Base-by-base conservation (phyloP, 2,888 invertebrate species). In the Meandrusa payeni region DNA sequence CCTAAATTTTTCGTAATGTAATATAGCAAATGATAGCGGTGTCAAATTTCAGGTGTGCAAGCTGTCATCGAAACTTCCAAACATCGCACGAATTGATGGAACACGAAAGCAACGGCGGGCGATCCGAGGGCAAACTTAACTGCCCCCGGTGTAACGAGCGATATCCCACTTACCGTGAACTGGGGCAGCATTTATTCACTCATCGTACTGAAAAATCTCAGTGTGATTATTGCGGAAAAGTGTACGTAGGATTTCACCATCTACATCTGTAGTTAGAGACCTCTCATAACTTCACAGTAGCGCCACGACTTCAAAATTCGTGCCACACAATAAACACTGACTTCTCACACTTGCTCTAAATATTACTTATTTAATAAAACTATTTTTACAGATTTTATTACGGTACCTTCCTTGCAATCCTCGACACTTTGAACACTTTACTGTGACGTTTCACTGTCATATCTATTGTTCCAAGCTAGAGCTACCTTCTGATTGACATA, bases 141-240 rank as follows among this genome's bases (percentile, higher is more conserved):
- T 87, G 87, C 43, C 85, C 86, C 1, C 63, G 80, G 3, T 87
- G 87, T 53, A 60, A 76, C 0, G 83, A 86, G 40, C 69, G 75
- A 2, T 87, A 64, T 41, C 86, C 87, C 1, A 86, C 87, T 0
- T 86, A 83, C 58, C 80, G 72, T 45, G 87, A 87, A 51, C 62
- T 87, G 2, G 87, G 87, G 1, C 64, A 60, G 55, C 87, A 87
- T 40, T 57, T 87, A 5, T 45, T 79, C 17, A 55, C 70, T 5
- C 87, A 87, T 46, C 75, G 87, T 9, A 52, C 61, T 1, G 83
- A 81, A 4, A 81, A 78, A 50, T 58, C 65, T 17, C 80, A 81
- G 45, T 87, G 87, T 51, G 87, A 87, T 55, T 87, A 82, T 52
- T 87, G 87, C 47, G 85, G 79, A 1, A 87, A 87, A 69, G 38